Conservation (phyloP, 2,113 vertebrate genomes). For the Tachysurus vachellii region DNA sequence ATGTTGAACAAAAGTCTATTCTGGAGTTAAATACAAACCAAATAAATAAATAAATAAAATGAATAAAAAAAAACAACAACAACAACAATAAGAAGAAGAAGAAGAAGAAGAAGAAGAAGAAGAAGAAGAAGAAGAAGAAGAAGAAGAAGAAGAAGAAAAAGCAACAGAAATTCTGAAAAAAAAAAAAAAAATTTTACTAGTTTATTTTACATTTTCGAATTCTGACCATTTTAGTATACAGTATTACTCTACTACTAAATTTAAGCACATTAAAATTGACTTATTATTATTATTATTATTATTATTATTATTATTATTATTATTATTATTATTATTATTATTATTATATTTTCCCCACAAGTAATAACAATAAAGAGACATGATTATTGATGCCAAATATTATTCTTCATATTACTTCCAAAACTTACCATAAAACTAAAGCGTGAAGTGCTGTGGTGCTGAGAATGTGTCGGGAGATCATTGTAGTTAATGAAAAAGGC, state of each 20-base stretch:
- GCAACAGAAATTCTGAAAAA: background rate
- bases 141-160: too few relatives aligned
- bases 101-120: too few relatives aligned
- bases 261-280: background rate
- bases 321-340: background rate
- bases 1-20: background rate
- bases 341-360: background rate
- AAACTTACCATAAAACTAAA: constrained; percentile 23
- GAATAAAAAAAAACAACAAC: too few relatives aligned
- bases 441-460: background rate
- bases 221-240: background rate
- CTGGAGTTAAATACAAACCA: background rate
- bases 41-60: too few relatives aligned
- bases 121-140: too few relatives aligned
- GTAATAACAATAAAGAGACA: background rate
- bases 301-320: too few relatives aligned
- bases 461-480: background rate
- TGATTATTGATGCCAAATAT: background rate
- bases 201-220: background rate
- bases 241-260: too few relatives aligned
- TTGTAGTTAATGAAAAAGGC: background rate
- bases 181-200: background rate
- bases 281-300: background rate
- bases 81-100: too few relatives aligned
- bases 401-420: background rate